phyloP scores from a whole-genome alignment of 1,140 invertebrate species.

The Periplaneta americana region DNA sequence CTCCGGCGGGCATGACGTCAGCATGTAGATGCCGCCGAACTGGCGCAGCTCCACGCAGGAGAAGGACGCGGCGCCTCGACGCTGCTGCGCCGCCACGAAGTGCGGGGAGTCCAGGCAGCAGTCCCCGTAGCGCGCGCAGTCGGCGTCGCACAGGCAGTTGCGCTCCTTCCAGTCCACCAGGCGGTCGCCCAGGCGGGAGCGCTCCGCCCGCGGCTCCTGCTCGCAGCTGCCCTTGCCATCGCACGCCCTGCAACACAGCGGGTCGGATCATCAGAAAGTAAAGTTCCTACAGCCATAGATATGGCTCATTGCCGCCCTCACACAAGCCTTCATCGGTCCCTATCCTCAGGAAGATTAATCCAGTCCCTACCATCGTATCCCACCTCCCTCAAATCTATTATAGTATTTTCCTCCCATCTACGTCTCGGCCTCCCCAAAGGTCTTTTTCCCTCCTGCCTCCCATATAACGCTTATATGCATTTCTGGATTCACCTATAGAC shows the following conservation, averaged over 20 bases:
- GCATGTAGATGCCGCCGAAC: conserved; percentile 43
- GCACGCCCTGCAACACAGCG: conserved; percentile 23
- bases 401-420: too few relatives aligned
- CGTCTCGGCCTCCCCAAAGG: too few relatives aligned
- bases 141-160: conserved; percentile 46
- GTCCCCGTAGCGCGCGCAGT: conserved; percentile 43
- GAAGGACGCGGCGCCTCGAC: conserved; percentile 26
- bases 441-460: too few relatives aligned
- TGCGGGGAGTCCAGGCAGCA: conserved; percentile 43
- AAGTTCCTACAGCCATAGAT: not conserved
- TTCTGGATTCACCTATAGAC: too few relatives aligned
- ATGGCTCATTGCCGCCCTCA: not conserved
- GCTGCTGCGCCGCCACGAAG: conserved; percentile 31
- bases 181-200: conserved; percentile 20
- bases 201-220: not conserved
- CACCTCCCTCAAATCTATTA: not conserved
- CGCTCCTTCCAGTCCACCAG: conserved; percentile 35
- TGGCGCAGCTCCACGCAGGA: conserved; percentile 36
- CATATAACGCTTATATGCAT: too few relatives aligned
- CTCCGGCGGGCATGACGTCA: conserved; percentile 34
- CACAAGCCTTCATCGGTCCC: not conserved
- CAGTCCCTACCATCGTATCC: too few relatives aligned
- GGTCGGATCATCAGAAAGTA: not conserved
- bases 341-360: too few relatives aligned
- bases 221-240: conserved; percentile 25